Percentiles rank a stretch among this genome's conserved stretches.
phyloP scores from a whole-genome alignment of 2,797 vertebrate species.

The Buphagus erythrorhynchus region DNA sequence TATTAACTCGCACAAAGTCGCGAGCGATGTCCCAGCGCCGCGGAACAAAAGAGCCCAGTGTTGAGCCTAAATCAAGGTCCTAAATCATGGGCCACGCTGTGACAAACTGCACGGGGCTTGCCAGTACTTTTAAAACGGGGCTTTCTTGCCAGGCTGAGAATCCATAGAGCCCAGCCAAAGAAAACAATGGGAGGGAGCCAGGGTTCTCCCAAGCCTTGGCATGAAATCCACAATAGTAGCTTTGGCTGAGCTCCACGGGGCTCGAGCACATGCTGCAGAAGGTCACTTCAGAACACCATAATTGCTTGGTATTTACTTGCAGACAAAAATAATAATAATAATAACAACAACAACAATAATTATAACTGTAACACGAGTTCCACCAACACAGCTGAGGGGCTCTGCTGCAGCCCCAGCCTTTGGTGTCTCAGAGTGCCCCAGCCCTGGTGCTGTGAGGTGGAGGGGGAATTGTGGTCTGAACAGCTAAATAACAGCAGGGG shows the following conservation, averaged over 20 bases:
- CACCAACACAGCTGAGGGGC: neutral
- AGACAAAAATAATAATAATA: neutral
- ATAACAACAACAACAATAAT: neutral
- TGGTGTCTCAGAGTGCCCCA: fast-evolving
- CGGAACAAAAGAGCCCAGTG: conserved; percentile 80
- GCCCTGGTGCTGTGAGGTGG: neutral
- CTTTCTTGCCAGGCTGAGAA: conserved; percentile 84
- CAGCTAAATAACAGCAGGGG: neutral
- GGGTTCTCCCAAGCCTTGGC: conserved; percentile 79
- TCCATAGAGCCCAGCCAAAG: conserved; percentile 84
- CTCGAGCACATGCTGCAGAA: conserved; percentile 71
- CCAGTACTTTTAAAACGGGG: conserved; percentile 79
- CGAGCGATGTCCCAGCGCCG: conserved; percentile 74
- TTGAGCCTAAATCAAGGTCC: conserved; percentile 81
- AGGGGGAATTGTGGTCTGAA: neutral
- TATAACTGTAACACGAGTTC: neutral
- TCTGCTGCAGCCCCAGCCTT: neutral
- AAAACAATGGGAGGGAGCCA: conserved; percentile 84
- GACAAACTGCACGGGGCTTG: conserved; percentile 74
- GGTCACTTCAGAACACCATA: conserved; percentile 72
- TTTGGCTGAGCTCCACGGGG: conserved; percentile 76
- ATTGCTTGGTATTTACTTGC: conserved; percentile 68
- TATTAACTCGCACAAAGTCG: conserved; percentile 51
- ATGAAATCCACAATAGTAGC: conserved; percentile 75
- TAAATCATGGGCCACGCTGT: conserved; percentile 83